Conservation (phyloP, 1,140 invertebrate genomes). For the silkworm (Bombyx mori) region ASM3026992v2 NC_085123.1:15718001-15718500, state of each 20-base stretch:
- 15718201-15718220: conserved; percentile 37
- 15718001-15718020: too few relatives aligned
- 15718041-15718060: conserved; percentile 13
- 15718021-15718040: too few relatives aligned
- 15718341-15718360: background rate
- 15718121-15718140: background rate
- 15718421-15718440: too few relatives aligned
- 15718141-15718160: conserved; percentile 11
- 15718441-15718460: too few relatives aligned
- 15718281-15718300: background rate
- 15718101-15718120: background rate
- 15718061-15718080: conserved; percentile 37
- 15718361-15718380: too few relatives aligned
- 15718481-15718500: too few relatives aligned
- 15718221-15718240: conserved; percentile 25
- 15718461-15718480: too few relatives aligned
- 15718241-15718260: background rate
- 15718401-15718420: too few relatives aligned
- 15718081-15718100: background rate
- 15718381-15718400: too few relatives aligned
- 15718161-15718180: conserved; percentile 38
- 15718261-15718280: background rate
- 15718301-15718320: background rate
- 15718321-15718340: background rate
- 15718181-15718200: conserved; percentile 37